Evolutionary conservation across 2,888 invertebrate species (phyloP).

Genomic region (Macrosoma leucophasiata): DNA sequence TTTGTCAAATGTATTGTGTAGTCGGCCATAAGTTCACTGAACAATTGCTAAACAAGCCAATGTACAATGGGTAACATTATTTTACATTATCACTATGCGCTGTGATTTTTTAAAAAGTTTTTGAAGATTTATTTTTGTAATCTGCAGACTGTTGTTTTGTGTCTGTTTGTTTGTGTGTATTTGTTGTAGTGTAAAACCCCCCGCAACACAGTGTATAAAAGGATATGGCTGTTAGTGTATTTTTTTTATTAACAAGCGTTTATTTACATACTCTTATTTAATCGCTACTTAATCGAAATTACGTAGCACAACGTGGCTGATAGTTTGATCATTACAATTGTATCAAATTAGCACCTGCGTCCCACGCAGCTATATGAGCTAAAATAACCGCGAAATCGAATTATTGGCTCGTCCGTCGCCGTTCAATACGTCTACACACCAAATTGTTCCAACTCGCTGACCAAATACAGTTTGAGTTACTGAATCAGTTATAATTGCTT

Average conservation of each 20-base stretch:
- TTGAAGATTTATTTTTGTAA: too few species aligned
- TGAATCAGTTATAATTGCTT: conserved; percentile 41
- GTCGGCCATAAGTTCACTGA: conserved; percentile 17
- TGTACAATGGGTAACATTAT: background rate
- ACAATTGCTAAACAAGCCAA: conserved; percentile 11
- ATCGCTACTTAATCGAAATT: conserved; percentile 18
- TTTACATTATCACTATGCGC: too few species aligned
- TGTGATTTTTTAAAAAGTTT: too few species aligned
- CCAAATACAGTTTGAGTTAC: conserved; percentile 40
- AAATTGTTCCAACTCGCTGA: conserved; percentile 43
- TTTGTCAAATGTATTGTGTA: conserved; percentile 31
- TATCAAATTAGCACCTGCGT: conserved; percentile 54
- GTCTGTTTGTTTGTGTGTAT: too few species aligned
- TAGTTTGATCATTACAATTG: conserved; percentile 51
- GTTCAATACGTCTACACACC: conserved; percentile 52
- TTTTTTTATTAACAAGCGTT: too few species aligned
- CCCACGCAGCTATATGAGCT: conserved; percentile 48
- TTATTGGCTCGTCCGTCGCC: conserved; percentile 53
- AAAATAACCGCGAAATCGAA: conserved; percentile 70
- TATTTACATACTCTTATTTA: conserved; percentile 11
- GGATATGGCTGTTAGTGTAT: too few species aligned
- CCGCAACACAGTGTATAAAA: too few species aligned
- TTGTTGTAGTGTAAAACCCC: too few species aligned
- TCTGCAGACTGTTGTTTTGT: too few species aligned
- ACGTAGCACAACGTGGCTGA: conserved; percentile 37